Percentiles rank a stretch among this genome's conserved stretches.
These are phyloP conservation scores for Condylura cristata DNA, from an alignment of 2,113 vertebrate genomes.

Conservation along the genomic window DNA sequence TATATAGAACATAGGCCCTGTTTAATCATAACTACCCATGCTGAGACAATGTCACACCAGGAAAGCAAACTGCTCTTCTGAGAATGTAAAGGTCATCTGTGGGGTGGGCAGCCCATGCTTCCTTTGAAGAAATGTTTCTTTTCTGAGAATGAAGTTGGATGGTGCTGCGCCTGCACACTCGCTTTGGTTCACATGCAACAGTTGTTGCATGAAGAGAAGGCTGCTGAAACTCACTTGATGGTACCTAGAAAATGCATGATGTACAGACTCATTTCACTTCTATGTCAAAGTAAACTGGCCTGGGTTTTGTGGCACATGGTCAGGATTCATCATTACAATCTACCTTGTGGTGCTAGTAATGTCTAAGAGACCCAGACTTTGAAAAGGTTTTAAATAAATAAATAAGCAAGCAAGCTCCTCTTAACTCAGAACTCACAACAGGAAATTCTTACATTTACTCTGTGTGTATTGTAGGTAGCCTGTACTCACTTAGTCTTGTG, in stretches of 20 bases:
- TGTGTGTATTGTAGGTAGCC: background rate
- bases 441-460: background rate
- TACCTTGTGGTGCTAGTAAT: background rate
- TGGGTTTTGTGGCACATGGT: background rate
- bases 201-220: background rate
- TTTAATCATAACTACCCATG: slow-evolving; percentile 43
- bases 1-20: slow-evolving; percentile 69
- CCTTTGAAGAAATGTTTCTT: slow-evolving; percentile 72
- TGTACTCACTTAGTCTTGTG: background rate
- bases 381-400: background rate
- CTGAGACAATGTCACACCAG: slow-evolving; percentile 32
- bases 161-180: background rate
- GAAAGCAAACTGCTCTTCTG: slow-evolving; percentile 68
- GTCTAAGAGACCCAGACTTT: background rate
- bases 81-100: slow-evolving; percentile 62
- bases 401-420: background rate
- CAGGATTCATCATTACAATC: background rate
- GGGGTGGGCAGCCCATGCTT: slow-evolving; percentile 55
- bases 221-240: background rate
- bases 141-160: slow-evolving; percentile 74
- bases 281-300: background rate
- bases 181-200: slow-evolving; percentile 49
- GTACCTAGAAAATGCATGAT: background rate
- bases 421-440: slow-evolving; percentile 35
- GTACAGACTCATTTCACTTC: background rate